These are phyloP conservation scores for Bedellia somnulentella DNA, from an alignment of 2,888 invertebrate genomes.

Conservation along the genomic window DNA sequence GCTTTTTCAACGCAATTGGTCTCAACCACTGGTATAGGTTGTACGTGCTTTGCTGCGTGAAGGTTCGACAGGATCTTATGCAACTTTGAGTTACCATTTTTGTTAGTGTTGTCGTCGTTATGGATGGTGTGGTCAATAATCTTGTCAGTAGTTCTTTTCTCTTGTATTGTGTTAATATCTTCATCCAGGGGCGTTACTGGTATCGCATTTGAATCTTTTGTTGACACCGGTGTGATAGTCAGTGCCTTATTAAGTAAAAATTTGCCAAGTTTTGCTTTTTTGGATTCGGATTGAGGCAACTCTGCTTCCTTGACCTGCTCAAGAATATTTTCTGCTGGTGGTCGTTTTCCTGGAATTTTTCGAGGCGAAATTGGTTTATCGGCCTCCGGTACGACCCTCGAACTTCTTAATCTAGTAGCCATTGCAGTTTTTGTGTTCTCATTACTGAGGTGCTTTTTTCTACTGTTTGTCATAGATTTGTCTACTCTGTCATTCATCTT, in stretches of 20 bases:
- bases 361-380: slow-evolving; percentile 26
- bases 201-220: slow-evolving; percentile 19
- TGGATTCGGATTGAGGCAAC: slow-evolving; percentile 32
- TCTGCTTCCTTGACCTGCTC: slow-evolving; percentile 31
- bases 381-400: slow-evolving; percentile 34
- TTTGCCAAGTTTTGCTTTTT: slow-evolving; percentile 45
- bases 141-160: slow-evolving; percentile 25
- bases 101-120: slow-evolving; percentile 48
- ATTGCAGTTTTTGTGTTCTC: slow-evolving; percentile 22
- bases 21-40: slow-evolving; percentile 29
- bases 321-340: slow-evolving; percentile 24
- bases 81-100: slow-evolving; percentile 55
- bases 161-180: slow-evolving; percentile 13
- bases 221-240: slow-evolving; percentile 33
- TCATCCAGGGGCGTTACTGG: slow-evolving; percentile 21
- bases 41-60: slow-evolving; percentile 43
- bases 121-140: slow-evolving; percentile 31
- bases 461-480: slow-evolving; percentile 23
- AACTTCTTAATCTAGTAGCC: slow-evolving; percentile 46
- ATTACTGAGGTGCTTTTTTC: slow-evolving; percentile 25
- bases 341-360: slow-evolving; percentile 28
- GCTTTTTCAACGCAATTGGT: slow-evolving; percentile 28
- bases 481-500: slow-evolving; percentile 26
- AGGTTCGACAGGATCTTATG: slow-evolving; percentile 49
- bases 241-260: slow-evolving; percentile 40